Evolutionary conservation across 2,113 vertebrate genomes (phyloP), one percentile per base, ranked within the genome.

Genomic region (Equus quagga): DNA sequence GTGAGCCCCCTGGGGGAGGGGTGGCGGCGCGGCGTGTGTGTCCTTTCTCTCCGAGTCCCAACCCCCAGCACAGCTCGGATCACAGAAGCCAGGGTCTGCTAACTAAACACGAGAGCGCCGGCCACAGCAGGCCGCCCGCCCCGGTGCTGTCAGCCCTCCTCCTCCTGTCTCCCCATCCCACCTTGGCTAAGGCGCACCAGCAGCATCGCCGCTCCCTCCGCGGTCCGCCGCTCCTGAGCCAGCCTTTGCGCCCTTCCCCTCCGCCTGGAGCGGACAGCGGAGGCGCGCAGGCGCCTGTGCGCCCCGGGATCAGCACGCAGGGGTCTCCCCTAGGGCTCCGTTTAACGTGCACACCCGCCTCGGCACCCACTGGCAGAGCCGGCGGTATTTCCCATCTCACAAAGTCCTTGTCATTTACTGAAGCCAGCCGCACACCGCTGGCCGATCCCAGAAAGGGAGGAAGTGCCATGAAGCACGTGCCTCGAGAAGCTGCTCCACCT

Each of bases 221-320:
- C 3, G 36, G 14, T 28, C 28, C 10, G 81, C 81, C 28, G 9
- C 6, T 41, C 56, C 56, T 3, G 11, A 36, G 18, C 23, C 44
- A 2, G 10, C 2, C 0, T 41, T 4, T 24, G 7, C 6, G 19
- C 76, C n/a, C 14, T 14, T 12, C 73, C 49, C 69, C 24, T 1
- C 9, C 2, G 6, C 91, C n/a, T 3, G 14, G 60, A 56, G 72
- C 36, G 28, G 41, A 33, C 51, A 58, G 36, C n/a, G 4, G 13
- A 18, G 9, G 58, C 15, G 24, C 58, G 51, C 36, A 2, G 6
- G 36, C 17, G 28, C 21, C 9, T 18, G 24, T 41, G 46, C 54
- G 58, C 51, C 69, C 9, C 1, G 2, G 28, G 76, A 33, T 62
- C 18, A 24, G 51, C 51, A 3, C 0, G 6, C 31, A 1, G 4